phyloP scores from a whole-genome alignment of 2,113 vertebrate genomes.

The Erpornis zantholeuca region DNA sequence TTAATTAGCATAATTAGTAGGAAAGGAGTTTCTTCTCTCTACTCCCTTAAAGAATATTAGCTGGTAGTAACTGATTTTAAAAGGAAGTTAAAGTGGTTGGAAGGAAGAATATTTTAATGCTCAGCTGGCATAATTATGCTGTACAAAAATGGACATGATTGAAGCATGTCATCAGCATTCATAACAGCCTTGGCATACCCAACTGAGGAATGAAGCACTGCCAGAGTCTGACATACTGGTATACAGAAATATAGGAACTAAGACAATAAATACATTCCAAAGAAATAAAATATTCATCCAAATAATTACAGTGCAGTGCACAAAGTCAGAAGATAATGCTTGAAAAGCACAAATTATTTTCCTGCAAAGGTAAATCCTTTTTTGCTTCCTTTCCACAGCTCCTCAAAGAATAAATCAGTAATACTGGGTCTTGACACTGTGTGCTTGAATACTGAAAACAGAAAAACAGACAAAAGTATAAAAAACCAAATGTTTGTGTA shows the following conservation, averaged over 20 bases:
- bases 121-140: neutral
- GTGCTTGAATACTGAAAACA: neutral
- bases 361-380: neutral
- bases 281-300: neutral
- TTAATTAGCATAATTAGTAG: neutral
- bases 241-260: neutral
- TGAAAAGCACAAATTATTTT: neutral
- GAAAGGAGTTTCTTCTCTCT: neutral
- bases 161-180: neutral
- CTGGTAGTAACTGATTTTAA: neutral
- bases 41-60: neutral
- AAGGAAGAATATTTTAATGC: neutral
- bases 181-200: neutral
- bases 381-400: neutral
- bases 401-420: neutral
- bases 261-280: neutral
- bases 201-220: neutral
- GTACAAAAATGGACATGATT: neutral
- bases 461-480: neutral
- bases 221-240: neutral
- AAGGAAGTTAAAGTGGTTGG: neutral
- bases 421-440: neutral
- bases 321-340: neutral
- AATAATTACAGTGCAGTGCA: neutral
- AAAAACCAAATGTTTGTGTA: neutral